Conservation (phyloP, 2,797 vertebrate genomes). For the Takifugu rubripes region DNA sequence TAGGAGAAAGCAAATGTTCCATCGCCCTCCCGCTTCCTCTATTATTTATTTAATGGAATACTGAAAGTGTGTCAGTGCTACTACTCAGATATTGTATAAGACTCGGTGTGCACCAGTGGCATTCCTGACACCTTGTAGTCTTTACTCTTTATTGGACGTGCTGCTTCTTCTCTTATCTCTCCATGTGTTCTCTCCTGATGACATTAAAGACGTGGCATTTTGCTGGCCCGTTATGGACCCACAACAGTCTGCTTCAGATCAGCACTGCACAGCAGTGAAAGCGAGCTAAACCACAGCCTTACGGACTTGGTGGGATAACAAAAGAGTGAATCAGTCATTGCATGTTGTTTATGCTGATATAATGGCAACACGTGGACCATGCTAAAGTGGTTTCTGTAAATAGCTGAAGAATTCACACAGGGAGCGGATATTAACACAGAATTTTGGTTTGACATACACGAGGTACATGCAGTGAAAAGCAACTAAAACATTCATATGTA, state of each 20-base stretch:
- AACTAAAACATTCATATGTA: constrained; percentile 47
- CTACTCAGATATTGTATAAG: constrained; percentile 19
- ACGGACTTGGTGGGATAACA: not conserved
- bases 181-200: constrained; percentile 8
- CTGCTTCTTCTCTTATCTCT: not conserved
- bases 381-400: too few relatives aligned
- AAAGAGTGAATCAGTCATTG: not conserved
- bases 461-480: not conserved
- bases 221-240: not conserved
- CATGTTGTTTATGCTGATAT: too few relatives aligned
- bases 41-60: constrained; percentile 62
- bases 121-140: constrained; percentile 1
- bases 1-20: constrained; percentile 34
- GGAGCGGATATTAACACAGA: too few relatives aligned
- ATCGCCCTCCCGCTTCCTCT: constrained; percentile 39
- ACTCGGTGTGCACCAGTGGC: constrained; percentile 6
- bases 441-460: too few relatives aligned
- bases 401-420: too few relatives aligned
- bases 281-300: not conserved
- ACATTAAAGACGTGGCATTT: constrained; percentile 26
- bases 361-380: too few relatives aligned
- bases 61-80: constrained; percentile 54
- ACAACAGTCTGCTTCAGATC: constrained; percentile 12
- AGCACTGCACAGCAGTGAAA: constrained; percentile 18
- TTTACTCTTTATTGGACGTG: constrained; percentile 1